Percentiles rank a stretch among this genome's conserved stretches.
Conservation (phyloP, 1,140 invertebrate genomes). For the Pinna nobilis region DNA sequence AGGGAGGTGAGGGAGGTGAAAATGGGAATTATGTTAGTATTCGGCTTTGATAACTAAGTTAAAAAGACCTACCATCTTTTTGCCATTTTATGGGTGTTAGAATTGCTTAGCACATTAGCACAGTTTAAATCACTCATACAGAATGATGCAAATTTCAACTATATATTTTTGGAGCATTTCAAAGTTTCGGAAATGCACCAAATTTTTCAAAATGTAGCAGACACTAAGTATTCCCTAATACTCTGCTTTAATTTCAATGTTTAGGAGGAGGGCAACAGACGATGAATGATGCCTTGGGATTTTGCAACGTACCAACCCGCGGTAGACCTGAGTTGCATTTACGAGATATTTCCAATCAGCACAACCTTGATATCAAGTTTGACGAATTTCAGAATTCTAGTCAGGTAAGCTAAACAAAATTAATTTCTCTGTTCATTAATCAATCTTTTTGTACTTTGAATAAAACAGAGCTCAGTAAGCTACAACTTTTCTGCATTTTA, state of each 20-base stretch:
- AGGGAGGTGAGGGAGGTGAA: background rate
- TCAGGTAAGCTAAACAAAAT: slow-evolving; percentile 38
- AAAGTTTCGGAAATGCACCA: background rate
- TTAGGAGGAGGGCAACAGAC: slow-evolving; percentile 10
- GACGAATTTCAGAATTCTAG: slow-evolving; percentile 61
- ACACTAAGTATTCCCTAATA: background rate
- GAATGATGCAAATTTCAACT: too few relatives aligned
- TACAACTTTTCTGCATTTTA: too few relatives aligned
- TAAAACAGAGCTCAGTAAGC: too few relatives aligned
- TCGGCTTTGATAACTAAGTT: too few relatives aligned
- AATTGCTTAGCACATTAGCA: too few relatives aligned
- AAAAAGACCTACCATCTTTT: too few relatives aligned
- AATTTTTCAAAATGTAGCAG: background rate
- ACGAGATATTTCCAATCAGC: slow-evolving; percentile 45
- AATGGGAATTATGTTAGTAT: too few relatives aligned
- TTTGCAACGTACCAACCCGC: slow-evolving; percentile 8
- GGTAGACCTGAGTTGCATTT: slow-evolving; percentile 50
- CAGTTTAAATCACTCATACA: too few relatives aligned
- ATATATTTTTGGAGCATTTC: too few relatives aligned
- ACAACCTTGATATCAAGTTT: slow-evolving; percentile 60
- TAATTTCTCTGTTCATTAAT: background rate
- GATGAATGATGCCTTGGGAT: slow-evolving; percentile 5
- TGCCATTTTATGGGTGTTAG: too few relatives aligned
- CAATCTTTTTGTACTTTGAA: too few relatives aligned
- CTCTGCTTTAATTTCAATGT: background rate